These are phyloP conservation scores for Aphelinus atriplicis DNA, from an alignment of 1,140 invertebrate species.

Conservation along the genomic window DNA sequence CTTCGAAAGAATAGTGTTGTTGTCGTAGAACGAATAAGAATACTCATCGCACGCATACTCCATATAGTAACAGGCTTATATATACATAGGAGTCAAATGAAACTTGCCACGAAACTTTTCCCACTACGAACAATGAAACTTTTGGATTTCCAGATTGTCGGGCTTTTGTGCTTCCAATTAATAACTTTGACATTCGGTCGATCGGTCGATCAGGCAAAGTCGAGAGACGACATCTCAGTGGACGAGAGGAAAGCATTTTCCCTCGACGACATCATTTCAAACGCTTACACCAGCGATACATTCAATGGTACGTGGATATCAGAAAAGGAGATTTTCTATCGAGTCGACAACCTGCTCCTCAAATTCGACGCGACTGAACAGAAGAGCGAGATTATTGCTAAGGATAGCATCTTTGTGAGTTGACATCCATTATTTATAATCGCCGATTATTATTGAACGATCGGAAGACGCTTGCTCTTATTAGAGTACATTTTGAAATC, in stretches of 20 bases:
- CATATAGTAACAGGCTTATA: no score
- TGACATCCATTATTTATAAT: no score
- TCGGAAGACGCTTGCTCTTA: no score
- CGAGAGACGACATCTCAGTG: neutral
- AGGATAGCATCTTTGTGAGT: constrained; percentile 20
- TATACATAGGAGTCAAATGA: no score
- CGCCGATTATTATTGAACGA: no score
- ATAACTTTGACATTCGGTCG: neutral
- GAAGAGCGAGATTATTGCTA: constrained; percentile 20
- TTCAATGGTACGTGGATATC: constrained; percentile 61
- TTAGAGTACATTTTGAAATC: no score
- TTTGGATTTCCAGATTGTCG: constrained; percentile 21
- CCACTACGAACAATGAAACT: no score
- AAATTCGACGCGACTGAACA: constrained; percentile 48
- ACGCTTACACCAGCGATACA: constrained; percentile 41
- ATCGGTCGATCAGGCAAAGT: neutral
- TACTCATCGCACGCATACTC: neutral
- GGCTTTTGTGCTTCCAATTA: constrained; percentile 11
- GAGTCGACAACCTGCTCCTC: constrained; percentile 38
- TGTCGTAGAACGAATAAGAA: no score
- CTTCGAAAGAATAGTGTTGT: no score
- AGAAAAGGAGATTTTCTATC: constrained; percentile 51
- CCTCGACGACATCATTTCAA: constrained; percentile 50
- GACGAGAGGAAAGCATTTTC: constrained; percentile 46
- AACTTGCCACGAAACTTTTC: no score